These are phyloP conservation scores for Bubo bubo DNA, from an alignment of 2,113 vertebrate genomes.

Conservation along the genomic window DNA sequence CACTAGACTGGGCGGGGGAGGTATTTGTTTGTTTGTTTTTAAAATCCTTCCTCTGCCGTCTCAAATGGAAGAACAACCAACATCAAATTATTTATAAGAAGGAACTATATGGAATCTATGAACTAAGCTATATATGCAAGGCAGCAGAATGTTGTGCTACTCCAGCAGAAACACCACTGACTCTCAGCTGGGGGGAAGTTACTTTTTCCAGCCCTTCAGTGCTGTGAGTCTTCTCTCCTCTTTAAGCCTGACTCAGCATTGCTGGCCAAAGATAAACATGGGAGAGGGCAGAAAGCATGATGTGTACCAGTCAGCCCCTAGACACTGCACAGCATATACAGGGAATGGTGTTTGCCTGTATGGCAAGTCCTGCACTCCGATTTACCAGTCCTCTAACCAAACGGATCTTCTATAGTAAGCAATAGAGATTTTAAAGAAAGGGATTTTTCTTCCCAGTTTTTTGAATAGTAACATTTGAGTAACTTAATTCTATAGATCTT, in stretches of 20 bases:
- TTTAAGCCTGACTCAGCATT: background rate
- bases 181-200: background rate
- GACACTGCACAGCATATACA: background rate
- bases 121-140: background rate
- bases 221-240: background rate
- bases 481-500: background rate
- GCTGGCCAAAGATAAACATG: background rate
- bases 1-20: too few relatives aligned
- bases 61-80: background rate
- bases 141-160: background rate
- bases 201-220: background rate
- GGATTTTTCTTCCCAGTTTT: background rate
- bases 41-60: background rate
- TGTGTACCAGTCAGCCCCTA: background rate
- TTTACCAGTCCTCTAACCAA: background rate
- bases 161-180: background rate
- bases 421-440: background rate
- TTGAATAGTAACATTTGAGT: background rate
- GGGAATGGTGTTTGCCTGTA: background rate
- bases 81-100: background rate
- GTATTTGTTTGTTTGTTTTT: background rate
- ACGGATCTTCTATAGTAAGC: fast-evolving
- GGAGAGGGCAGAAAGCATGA: background rate
- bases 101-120: background rate
- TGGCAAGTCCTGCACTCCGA: background rate